Percentiles rank a stretch among this genome's conserved stretches.
Evolutionary conservation across 2,888 invertebrate genomes (phyloP).

Genomic region (Drosophila atroscutellata): DNA sequence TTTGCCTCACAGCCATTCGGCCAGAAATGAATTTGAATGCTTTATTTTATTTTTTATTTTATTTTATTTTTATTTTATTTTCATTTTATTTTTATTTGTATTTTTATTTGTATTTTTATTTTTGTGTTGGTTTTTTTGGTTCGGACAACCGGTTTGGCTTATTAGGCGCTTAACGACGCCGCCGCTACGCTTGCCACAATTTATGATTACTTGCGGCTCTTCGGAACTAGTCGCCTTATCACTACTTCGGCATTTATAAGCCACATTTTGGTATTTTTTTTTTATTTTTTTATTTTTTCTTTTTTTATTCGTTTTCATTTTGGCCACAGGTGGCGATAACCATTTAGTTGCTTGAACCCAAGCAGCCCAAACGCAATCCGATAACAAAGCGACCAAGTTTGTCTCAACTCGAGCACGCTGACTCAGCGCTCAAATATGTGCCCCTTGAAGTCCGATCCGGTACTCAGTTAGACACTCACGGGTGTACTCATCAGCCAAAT

Average conservation of each 20-base stretch:
- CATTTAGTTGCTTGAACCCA: conserved; percentile 26
- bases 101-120: neutral
- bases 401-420: conserved; percentile 32
- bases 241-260: conserved; percentile 41
- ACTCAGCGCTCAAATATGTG: conserved; percentile 50
- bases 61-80: neutral
- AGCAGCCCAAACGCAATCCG: neutral
- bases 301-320: neutral
- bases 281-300: neutral
- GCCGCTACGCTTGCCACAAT: conserved; percentile 48
- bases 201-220: conserved; percentile 46
- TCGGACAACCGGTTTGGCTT: conserved; percentile 51
- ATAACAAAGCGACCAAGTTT: neutral
- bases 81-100: neutral
- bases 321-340: conserved; percentile 20
- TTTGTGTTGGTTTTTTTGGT: conserved; percentile 10
- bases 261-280: conserved; percentile 14
- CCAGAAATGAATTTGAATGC: conserved; percentile 1
- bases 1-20: conserved; percentile 10
- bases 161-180: conserved; percentile 42
- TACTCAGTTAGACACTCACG: conserved; percentile 6
- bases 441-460: conserved; percentile 17
- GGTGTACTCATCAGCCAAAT: neutral
- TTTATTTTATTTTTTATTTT: conserved; percentile 5
- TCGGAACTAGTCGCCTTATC: conserved; percentile 68